Evolutionary conservation across 2,113 vertebrate species (phyloP).

Genomic region (Carollia perspicillata): DNA sequence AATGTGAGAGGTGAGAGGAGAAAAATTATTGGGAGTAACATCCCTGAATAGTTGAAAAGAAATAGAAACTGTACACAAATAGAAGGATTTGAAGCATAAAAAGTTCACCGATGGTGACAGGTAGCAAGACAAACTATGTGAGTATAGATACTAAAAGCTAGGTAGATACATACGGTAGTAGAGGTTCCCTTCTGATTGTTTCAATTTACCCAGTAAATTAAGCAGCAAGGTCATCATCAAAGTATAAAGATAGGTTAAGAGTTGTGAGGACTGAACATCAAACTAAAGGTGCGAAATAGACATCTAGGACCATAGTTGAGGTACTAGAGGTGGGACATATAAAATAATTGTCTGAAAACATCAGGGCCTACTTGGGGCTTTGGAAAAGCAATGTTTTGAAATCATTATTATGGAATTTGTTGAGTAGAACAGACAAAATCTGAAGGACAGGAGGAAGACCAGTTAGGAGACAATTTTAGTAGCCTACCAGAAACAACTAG

Average conservation of each 20-base stretch:
- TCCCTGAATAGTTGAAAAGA: neutral
- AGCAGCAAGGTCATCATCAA: neutral
- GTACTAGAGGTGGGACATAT: neutral
- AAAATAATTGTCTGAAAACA: neutral
- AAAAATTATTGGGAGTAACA: neutral
- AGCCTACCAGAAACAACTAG: neutral
- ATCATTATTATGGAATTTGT: neutral
- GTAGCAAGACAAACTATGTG: neutral
- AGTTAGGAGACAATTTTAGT: neutral
- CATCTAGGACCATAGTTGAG: neutral
- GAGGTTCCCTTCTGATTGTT: neutral
- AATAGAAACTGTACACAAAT: neutral
- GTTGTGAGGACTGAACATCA: neutral
- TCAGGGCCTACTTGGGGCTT: neutral
- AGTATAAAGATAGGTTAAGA: neutral
- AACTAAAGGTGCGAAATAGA: neutral
- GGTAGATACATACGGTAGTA: neutral
- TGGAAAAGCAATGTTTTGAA: slow-evolving; percentile 6
- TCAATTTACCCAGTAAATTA: neutral
- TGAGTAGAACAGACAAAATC: neutral
- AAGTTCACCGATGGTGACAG: neutral
- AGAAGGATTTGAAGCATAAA: neutral
- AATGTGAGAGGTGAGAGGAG: neutral
- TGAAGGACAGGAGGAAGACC: neutral
- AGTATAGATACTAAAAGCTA: neutral